phyloP scores from a whole-genome alignment of 2,113 vertebrate species.

The Hoplias malabaricus region DNA sequence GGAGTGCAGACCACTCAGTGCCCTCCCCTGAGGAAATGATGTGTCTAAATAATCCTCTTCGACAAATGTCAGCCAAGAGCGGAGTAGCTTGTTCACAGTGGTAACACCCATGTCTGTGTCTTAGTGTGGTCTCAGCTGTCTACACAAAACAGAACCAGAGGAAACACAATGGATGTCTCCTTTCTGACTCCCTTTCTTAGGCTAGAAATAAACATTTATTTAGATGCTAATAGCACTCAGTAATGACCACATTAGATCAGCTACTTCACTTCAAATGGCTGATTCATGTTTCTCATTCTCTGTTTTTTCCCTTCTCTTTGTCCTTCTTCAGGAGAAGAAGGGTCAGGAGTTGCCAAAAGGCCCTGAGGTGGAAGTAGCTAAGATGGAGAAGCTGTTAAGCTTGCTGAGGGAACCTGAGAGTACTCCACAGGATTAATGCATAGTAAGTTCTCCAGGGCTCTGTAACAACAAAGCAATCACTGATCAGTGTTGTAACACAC shows the following conservation, averaged over 20 bases:
- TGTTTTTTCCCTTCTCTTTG: not conserved
- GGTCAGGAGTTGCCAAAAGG: constrained; percentile 82
- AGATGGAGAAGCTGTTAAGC: constrained; percentile 89
- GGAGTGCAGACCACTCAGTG: constrained; percentile 1
- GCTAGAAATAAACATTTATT: constrained; percentile 12
- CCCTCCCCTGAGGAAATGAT: constrained; percentile 19
- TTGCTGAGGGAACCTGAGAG: constrained; percentile 74
- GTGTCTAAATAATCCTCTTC: constrained; percentile 38
- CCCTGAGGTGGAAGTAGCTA: constrained; percentile 84
- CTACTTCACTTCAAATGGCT: constrained; percentile 16
- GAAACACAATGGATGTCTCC: not conserved
- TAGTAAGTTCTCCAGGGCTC: not conserved
- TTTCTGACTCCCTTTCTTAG: not conserved
- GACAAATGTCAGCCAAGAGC: constrained; percentile 42
- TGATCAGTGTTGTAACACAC: not conserved
- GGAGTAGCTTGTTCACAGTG: not conserved
- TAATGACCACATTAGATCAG: constrained; percentile 23
- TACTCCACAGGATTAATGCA: not conserved
- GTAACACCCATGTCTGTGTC: not conserved
- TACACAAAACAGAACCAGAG: not conserved
- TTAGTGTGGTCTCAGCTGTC: constrained; percentile 1
- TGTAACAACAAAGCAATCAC: not conserved
- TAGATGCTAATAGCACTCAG: constrained; percentile 10
- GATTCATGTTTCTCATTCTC: constrained; percentile 10
- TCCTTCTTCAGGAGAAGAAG: constrained; percentile 80